Conservation (phyloP, 2,797 vertebrate species). For the Cyprinodon diabolis region DNA sequence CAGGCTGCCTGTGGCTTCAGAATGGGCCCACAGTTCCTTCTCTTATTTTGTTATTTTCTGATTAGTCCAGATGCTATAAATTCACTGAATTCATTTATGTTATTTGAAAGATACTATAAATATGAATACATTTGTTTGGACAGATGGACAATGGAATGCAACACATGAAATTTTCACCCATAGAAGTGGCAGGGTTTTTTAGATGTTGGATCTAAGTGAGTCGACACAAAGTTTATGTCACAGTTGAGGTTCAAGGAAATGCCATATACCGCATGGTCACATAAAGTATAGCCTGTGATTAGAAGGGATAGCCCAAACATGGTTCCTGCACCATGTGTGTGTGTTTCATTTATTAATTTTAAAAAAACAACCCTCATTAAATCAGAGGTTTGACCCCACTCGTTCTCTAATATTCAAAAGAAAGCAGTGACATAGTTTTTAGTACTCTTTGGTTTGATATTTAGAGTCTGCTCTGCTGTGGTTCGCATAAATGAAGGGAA, state of each 20-base stretch:
- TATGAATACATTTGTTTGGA: constrained; percentile 9
- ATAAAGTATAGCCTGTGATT: constrained; percentile 29
- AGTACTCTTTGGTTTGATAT: constrained; percentile 51
- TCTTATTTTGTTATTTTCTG: background rate
- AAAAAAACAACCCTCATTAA: constrained; percentile 5
- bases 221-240: constrained; percentile 32
- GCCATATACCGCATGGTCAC: constrained; percentile 21
- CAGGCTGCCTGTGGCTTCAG: background rate
- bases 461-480: constrained; percentile 35
- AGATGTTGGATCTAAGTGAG: constrained; percentile 26
- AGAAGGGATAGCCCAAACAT: constrained; percentile 31
- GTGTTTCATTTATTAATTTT: background rate
- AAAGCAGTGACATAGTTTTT: constrained; percentile 4
- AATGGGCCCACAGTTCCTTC: constrained; percentile 10
- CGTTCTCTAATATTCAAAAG: constrained; percentile 8
- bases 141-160: constrained; percentile 7
- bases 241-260: constrained; percentile 41
- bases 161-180: constrained; percentile 25
- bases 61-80: constrained; percentile 10
- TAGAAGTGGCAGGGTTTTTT: constrained; percentile 42
- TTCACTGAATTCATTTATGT: constrained; percentile 6
- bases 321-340: constrained; percentile 18
- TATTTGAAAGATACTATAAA: constrained; percentile 15
- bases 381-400: background rate
- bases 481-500: background rate